Evolutionary conservation across 2,888 invertebrate genomes (phyloP), one percentile per base, ranked within the genome.

Genomic region (Diadromus collaris): DNA sequence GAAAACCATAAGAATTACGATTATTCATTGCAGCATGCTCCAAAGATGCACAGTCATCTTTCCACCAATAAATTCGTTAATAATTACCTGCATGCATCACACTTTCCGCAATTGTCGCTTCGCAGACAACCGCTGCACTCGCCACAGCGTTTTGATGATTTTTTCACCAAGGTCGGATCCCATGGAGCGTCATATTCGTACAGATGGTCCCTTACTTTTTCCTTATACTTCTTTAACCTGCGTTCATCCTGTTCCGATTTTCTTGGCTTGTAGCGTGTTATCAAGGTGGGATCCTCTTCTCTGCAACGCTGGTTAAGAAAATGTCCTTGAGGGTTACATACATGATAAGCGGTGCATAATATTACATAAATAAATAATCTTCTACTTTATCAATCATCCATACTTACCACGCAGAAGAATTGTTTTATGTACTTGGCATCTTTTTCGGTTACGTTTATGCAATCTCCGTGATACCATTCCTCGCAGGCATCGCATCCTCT

Each of bases 401-500:
- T 56, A 80, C 90, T 88, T 86, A 91, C 91, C 76, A 96, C 94
- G 90, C 99, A 99, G 89, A 96, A 98, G 88, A 98, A 99, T 84
- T 97, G 97, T 87, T 97, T 97, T 74, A 99, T 99, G 83, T 95
- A 94, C 87, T 97, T 97, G 0, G 99, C 97, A 89, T 98, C 97
- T 84, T 96, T 94, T 89, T 98, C 97, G 0, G 97, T 98, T 83
- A 99, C 97, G 85, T 96, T 97, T 82, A 99, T 98, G 90, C 99
- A 99, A 88, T 98, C 98, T 1, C 99, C 99, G 88, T 99, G 99
- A 89, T 98, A 99, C 99, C 99, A 99, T 91, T 99, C 98, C 90
- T 99, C 98, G 89, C 99, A 99, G 16, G 96, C 94, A 91, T 99
- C 99, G 91, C 99, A 99, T 46, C 97, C 98, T 90, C 97, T 97